These are phyloP conservation scores for Hydriomena furcata DNA, from an alignment of 2,888 invertebrate species.

Conservation along the genomic window DNA sequence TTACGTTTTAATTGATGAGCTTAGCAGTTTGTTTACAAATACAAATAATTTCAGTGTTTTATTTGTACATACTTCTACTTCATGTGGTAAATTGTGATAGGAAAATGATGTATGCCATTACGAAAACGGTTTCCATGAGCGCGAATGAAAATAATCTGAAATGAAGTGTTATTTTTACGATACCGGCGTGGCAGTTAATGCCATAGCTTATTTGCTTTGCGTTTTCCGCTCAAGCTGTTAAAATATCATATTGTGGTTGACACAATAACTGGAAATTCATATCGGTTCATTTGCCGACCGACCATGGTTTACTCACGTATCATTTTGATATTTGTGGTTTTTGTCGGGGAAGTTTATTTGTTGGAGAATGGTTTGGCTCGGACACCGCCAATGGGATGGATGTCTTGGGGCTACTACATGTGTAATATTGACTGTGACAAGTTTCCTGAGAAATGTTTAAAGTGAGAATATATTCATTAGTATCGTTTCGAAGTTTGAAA, in stretches of 20 bases:
- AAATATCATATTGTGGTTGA: slow-evolving; percentile 15
- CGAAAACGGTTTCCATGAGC: slow-evolving; percentile 4
- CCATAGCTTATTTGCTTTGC: slow-evolving; percentile 18
- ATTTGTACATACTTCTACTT: no score
- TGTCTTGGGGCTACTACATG: slow-evolving; percentile 88
- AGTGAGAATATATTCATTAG: slow-evolving; percentile 66
- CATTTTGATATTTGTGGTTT: slow-evolving; percentile 35
- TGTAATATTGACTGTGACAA: slow-evolving; percentile 84
- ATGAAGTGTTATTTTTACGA: slow-evolving; percentile 20
- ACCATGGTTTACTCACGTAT: slow-evolving; percentile 15
- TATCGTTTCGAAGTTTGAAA: no score
- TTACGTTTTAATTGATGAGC: background rate
- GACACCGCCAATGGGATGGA: slow-evolving; percentile 90
- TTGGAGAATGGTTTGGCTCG: slow-evolving; percentile 86
- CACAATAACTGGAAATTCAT: background rate
- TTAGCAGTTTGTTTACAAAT: slow-evolving; percentile 4
- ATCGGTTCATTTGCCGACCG: background rate
- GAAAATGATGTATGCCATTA: slow-evolving; percentile 2
- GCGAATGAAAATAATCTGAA: slow-evolving; percentile 16
- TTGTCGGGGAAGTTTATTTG: slow-evolving; percentile 48
- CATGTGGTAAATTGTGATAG: no score
- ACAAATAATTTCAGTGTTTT: no score
- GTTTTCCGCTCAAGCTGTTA: slow-evolving; percentile 14
- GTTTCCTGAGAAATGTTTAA: slow-evolving; percentile 85
- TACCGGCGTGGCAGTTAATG: slow-evolving; percentile 14